Conservation (phyloP, 2,797 vertebrate species). For the Saxicola maurus region DNA sequence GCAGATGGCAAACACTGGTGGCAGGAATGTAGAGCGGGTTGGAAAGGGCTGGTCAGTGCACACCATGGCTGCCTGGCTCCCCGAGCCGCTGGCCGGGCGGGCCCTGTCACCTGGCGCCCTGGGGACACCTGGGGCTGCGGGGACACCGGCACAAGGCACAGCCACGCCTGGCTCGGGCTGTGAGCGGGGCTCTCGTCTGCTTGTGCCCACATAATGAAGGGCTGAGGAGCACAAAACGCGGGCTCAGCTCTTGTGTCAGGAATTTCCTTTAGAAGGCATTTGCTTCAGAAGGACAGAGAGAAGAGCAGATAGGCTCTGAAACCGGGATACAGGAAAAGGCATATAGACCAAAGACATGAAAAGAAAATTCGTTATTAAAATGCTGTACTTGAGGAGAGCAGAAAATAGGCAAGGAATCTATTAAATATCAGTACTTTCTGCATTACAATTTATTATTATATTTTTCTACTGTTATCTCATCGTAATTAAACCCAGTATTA, state of each 20-base stretch:
- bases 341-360: not conserved
- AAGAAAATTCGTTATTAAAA: constrained; percentile 1
- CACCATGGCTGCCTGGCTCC: not conserved
- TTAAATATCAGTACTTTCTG: not conserved
- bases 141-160: not conserved
- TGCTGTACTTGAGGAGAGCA: not conserved
- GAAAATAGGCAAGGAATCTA: constrained; percentile 12
- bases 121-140: too few relatives aligned
- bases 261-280: not conserved
- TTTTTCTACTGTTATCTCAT: not conserved
- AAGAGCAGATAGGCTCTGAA: not conserved
- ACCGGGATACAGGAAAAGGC: not conserved
- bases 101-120: not conserved
- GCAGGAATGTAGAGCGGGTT: not conserved
- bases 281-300: not conserved
- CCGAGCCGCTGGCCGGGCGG: fast-evolving
- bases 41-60: not conserved
- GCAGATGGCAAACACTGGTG: not conserved
- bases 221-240: not conserved
- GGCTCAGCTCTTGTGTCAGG: not conserved
- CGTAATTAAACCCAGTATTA: not conserved
- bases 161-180: fast-evolving
- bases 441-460: not conserved
- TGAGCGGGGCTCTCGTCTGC: not conserved
- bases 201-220: not conserved